Evolutionary conservation across 2,888 invertebrate genomes (phyloP).

Genomic region (Amphipyra tragopoginis): DNA sequence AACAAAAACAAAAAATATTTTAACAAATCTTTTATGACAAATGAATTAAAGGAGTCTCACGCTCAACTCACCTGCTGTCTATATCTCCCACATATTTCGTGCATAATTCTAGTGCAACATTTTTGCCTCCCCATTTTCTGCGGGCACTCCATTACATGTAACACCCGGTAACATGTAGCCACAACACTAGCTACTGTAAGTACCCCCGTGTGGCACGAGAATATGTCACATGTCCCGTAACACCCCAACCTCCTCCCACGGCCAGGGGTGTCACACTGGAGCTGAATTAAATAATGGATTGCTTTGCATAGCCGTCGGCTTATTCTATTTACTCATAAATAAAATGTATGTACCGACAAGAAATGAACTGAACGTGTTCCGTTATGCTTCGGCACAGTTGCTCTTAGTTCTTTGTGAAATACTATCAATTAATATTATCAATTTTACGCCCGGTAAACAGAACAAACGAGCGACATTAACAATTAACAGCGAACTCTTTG

Average conservation of each 20-base stretch:
- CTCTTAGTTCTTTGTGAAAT: constrained; percentile 2
- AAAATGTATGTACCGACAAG: constrained; percentile 49
- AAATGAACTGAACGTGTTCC: constrained; percentile 30
- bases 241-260: constrained; percentile 63
- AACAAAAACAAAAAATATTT: background rate
- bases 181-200: constrained; percentile 76
- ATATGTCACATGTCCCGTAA: constrained; percentile 82
- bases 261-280: constrained; percentile 67
- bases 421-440: constrained; percentile 5
- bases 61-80: background rate
- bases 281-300: constrained; percentile 80
- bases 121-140: constrained; percentile 66
- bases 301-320: constrained; percentile 71
- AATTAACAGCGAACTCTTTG: too few species aligned
- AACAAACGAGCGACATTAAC: background rate
- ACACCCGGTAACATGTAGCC: constrained; percentile 74
- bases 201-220: constrained; percentile 80
- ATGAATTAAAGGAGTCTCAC: background rate
- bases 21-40: background rate
- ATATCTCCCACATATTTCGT: constrained; percentile 34
- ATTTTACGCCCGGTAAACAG: constrained; percentile 1
- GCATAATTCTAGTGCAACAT: constrained; percentile 59
- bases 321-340: constrained; percentile 67
- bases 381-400: constrained; percentile 1
- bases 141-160: constrained; percentile 78